Conservation (phyloP, 2,113 vertebrate species). For the Oreochromis niloticus region DNA sequence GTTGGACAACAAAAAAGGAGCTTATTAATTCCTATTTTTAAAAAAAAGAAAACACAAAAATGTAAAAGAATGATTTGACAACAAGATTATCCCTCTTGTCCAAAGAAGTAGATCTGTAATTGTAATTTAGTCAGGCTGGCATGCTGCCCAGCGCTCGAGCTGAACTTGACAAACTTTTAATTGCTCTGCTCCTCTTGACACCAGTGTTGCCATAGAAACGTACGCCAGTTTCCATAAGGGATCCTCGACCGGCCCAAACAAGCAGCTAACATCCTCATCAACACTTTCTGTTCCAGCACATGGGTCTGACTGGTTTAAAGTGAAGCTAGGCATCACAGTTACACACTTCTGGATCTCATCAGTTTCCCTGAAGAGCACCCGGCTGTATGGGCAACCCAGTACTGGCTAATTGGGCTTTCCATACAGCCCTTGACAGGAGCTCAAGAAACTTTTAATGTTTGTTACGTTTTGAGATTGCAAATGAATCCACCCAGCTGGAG, state of each 20-base stretch:
- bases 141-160: not conserved
- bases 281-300: conserved; percentile 10
- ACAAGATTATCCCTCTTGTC: conserved; percentile 1
- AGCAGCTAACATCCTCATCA: conserved; percentile 29
- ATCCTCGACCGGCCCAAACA: conserved; percentile 28
- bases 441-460: not conserved
- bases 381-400: conserved; percentile 14
- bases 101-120: conserved; percentile 9
- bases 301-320: not conserved
- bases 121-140: conserved; percentile 31
- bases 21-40: not conserved
- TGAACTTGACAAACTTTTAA: conserved; percentile 49
- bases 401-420: conserved; percentile 23
- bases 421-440: not conserved
- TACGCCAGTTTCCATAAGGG: not conserved
- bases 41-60: not conserved
- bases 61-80: not conserved
- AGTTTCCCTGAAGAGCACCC: not conserved
- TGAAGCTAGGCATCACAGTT: not conserved
- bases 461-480: not conserved
- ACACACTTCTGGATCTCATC: conserved; percentile 8
- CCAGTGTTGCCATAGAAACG: conserved; percentile 33
- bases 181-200: conserved; percentile 24
- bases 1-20: not conserved
- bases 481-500: not conserved